Percentiles rank a stretch among this genome's conserved stretches.
Evolutionary conservation across 2,113 vertebrate species (phyloP).

Genomic region (Clarias macrocephalus): DNA sequence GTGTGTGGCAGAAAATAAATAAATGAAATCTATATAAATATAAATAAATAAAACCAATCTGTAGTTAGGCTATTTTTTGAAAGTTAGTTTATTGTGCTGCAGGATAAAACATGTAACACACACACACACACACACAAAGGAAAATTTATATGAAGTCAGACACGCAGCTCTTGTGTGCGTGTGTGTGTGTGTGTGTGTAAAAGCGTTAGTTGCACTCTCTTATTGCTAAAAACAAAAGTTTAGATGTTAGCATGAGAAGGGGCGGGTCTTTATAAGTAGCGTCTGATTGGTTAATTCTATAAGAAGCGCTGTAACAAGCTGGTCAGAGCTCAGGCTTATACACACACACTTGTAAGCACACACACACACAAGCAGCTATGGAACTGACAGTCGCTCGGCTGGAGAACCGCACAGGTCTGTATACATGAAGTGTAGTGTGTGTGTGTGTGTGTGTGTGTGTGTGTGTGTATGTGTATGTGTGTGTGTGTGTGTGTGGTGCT

Average conservation of each 20-base stretch:
- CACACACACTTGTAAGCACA: conserved; percentile 46
- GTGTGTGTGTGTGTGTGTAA: not conserved
- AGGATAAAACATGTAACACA: conserved; percentile 55
- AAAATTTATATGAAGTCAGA: no score
- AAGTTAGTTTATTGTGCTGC: conserved; percentile 54
- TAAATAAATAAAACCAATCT: no score
- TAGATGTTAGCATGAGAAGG: conserved; percentile 33
- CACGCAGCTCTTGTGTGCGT: not conserved
- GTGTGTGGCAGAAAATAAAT: not conserved
- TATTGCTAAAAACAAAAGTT: no score
- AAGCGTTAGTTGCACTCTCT: no score
- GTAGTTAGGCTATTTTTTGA: not conserved
- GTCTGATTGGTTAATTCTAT: conserved; percentile 70
- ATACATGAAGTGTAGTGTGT: conserved; percentile 61
- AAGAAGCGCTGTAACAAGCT: conserved; percentile 69
- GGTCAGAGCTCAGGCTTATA: conserved; percentile 53
- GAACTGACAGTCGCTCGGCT: conserved; percentile 68
- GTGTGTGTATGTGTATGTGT: not conserved
- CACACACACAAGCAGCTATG: conserved; percentile 57
- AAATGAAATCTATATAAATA: not conserved
- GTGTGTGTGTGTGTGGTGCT: not conserved
- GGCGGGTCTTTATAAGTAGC: conserved; percentile 60
- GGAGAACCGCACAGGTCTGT: conserved; percentile 72
- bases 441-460: conserved; percentile 47
- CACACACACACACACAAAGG: not conserved